Percentiles rank a stretch among this genome's conserved stretches.
Conservation (phyloP, 2,797 vertebrate species). For the Bryconaethiops microstoma region DNA sequence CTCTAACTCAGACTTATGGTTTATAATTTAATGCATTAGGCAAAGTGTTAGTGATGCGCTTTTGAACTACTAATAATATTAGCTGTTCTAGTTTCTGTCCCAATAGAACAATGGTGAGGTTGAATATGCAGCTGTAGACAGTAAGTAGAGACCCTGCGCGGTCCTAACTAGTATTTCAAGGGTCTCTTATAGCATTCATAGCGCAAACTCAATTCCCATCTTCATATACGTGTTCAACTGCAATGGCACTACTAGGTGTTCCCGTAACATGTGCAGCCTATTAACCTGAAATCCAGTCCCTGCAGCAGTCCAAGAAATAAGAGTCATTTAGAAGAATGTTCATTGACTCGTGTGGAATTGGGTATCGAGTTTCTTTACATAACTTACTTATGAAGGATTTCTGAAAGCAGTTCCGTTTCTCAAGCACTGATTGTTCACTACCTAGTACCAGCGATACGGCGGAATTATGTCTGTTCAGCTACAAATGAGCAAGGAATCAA, state of each 20-base stretch:
- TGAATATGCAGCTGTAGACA: not conserved
- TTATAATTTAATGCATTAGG: no score
- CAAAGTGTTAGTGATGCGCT: not conserved
- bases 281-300: slow-evolving; percentile 24
- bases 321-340: slow-evolving; percentile 22
- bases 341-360: slow-evolving; percentile 8
- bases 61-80: not conserved
- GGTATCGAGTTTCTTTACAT: slow-evolving; percentile 14
- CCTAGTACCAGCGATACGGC: not conserved
- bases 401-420: slow-evolving; percentile 18
- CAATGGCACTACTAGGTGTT: not conserved
- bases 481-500: slow-evolving; percentile 6
- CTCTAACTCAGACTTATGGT: no score
- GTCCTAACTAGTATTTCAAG: not conserved
- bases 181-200: slow-evolving; percentile 29
- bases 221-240: slow-evolving; percentile 41
- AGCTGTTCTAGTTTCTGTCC: not conserved
- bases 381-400: slow-evolving; percentile 16
- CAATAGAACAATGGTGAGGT: not conserved
- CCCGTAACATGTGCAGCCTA: not conserved
- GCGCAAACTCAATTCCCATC: slow-evolving; percentile 12
- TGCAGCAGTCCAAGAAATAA: slow-evolving; percentile 19
- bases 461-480: not conserved
- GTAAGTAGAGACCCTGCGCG: not conserved
- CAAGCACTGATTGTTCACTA: not conserved